A percentile compares a stretch with the other conserved stretches of the same genome.
Conservation (phyloP, 2,888 invertebrate genomes). For the Amblyjoppa proteus region DNA sequence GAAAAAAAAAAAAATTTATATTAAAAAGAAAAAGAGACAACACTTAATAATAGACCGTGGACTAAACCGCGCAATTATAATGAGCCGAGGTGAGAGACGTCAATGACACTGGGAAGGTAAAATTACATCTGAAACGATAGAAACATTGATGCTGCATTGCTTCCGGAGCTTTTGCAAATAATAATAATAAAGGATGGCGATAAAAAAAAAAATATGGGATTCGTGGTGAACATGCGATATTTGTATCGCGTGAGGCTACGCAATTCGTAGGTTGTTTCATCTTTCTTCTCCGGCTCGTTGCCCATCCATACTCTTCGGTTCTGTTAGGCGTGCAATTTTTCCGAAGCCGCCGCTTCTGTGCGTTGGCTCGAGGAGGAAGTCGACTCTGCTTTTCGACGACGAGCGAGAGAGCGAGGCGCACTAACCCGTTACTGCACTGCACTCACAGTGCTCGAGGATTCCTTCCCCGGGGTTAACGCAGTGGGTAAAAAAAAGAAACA, state of each 20-base stretch:
- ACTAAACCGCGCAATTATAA: conserved; percentile 5
- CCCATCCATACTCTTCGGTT: conserved; percentile 30
- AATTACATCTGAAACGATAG: conserved; percentile 17
- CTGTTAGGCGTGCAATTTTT: conserved; percentile 50
- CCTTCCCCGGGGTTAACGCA: conserved; percentile 1
- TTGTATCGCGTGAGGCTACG: conserved; percentile 55
- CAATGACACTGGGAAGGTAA: conserved; percentile 9
- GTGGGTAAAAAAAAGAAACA: conserved; percentile 6
- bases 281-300: conserved; percentile 21
- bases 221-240: conserved; percentile 48
- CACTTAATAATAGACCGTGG: conserved; percentile 3
- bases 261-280: not conserved
- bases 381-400: conserved; percentile 40
- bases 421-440: conserved; percentile 32
- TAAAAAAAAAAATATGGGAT: conserved; percentile 9
- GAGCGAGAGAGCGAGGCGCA: conserved; percentile 2
- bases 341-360: conserved; percentile 27
- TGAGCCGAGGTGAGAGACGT: not conserved
- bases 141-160: conserved; percentile 33
- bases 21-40: not conserved
- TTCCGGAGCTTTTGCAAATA: conserved; percentile 37
- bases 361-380: conserved; percentile 9
- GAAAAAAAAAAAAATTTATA: conserved; percentile 12
- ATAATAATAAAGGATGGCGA: conserved; percentile 26
- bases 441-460: not conserved